Conservation (phyloP, 2,113 vertebrate genomes). For the Gallinago undulata region DNA sequence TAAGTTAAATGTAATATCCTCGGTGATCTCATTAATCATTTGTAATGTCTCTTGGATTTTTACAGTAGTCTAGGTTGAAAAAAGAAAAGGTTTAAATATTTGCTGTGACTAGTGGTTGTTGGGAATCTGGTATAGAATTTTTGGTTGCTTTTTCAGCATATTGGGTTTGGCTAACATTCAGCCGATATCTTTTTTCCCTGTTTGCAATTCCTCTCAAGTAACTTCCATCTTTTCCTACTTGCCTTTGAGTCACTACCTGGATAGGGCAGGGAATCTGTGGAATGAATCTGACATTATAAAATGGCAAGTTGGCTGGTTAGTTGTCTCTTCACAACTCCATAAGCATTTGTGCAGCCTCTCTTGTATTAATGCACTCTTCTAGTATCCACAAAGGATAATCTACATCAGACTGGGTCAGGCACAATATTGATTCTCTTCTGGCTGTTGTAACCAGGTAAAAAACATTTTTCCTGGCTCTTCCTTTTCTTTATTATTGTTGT, state of each 20-base stretch:
- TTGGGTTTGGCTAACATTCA: neutral
- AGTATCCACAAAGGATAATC: neutral
- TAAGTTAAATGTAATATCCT: neutral
- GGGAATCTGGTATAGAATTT: neutral
- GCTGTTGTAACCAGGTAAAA: neutral
- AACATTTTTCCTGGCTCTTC: neutral
- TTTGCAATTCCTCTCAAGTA: neutral
- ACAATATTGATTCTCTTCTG: neutral
- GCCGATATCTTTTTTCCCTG: fast-evolving
- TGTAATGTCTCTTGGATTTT: neutral
- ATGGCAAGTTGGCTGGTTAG: neutral
- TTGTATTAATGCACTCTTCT: neutral
- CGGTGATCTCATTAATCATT: neutral
- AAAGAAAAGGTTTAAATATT: neutral
- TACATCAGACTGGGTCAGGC: neutral
- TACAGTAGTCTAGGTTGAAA: neutral
- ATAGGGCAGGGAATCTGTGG: neutral
- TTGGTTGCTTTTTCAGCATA: neutral
- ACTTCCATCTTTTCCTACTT: neutral
- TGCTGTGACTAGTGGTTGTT: neutral
- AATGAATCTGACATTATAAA: neutral
- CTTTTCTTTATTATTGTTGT: neutral
- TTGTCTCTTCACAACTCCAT: neutral
- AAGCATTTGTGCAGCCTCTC: neutral
- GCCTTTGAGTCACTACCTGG: neutral